These are phyloP conservation scores for Nephrocerus scutellatus DNA, from an alignment of 2,888 invertebrate genomes.

Conservation along the genomic window DNA sequence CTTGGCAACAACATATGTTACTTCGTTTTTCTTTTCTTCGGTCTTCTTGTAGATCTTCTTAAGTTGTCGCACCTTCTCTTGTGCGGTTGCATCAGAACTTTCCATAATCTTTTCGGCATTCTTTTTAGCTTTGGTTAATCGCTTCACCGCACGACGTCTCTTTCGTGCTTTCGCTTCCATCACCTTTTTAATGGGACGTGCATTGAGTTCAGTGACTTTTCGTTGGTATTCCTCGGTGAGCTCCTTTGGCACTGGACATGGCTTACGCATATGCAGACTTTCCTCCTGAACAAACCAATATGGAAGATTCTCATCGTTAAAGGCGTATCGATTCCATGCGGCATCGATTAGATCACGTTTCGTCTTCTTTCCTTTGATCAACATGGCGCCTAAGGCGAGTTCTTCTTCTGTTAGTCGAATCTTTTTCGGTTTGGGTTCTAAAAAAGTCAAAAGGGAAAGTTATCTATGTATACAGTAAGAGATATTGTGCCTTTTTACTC, in stretches of 20 bases:
- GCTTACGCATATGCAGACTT: constrained; percentile 77
- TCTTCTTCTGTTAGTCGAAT: constrained; percentile 77
- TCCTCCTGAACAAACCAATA: constrained; percentile 97
- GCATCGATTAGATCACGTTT: constrained; percentile 84
- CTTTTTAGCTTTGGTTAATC: constrained; percentile 90
- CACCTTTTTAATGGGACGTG: constrained; percentile 94
- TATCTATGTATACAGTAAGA: neutral
- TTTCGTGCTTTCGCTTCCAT: constrained; percentile 97
- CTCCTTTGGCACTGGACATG: constrained; percentile 77
- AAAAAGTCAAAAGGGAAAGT: neutral
- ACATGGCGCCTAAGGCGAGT: constrained; percentile 83
- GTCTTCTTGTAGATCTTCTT: constrained; percentile 89
- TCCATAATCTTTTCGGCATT: constrained; percentile 92
- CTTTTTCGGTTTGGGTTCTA: constrained; percentile 48
- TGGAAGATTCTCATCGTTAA: constrained; percentile 85
- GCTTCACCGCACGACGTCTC: constrained; percentile 80
- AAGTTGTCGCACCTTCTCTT: constrained; percentile 90
- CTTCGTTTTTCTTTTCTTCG: constrained; percentile 76
- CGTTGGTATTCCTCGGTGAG: constrained; percentile 80
- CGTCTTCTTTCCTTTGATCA: constrained; percentile 84
- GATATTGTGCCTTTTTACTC: constrained; percentile 3
- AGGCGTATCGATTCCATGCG: constrained; percentile 89
- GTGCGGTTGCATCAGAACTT: constrained; percentile 78
- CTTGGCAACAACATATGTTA: constrained; percentile 90
- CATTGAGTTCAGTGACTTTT: constrained; percentile 77